These are phyloP conservation scores for Zosterops lateralis DNA, from an alignment of 2,113 vertebrate genomes.

Conservation along the genomic window DNA sequence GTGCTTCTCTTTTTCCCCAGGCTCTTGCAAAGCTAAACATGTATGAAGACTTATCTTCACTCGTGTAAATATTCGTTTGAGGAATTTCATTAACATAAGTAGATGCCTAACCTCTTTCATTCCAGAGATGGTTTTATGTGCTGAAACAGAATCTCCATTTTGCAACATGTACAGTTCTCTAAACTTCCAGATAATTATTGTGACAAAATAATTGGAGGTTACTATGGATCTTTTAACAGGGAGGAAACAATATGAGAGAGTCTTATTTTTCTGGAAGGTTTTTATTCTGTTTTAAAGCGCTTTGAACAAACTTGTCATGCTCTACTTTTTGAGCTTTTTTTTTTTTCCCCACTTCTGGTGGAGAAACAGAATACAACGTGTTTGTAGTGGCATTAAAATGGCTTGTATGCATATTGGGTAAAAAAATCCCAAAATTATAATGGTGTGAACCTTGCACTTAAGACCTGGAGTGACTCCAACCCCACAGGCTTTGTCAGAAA, in stretches of 20 bases:
- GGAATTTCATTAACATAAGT: conserved; percentile 30
- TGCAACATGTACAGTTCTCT: background rate
- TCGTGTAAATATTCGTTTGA: background rate
- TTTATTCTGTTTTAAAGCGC: background rate
- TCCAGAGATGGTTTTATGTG: background rate
- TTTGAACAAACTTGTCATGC: background rate
- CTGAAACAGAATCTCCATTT: background rate
- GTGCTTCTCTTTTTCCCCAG: background rate
- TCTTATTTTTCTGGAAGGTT: background rate
- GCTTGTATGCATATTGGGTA: background rate
- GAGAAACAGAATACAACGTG: background rate
- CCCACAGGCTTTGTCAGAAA: background rate
- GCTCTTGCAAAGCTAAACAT: conserved; percentile 31
- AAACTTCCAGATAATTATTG: background rate
- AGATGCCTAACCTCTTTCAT: background rate
- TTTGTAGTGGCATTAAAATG: background rate
- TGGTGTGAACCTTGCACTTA: background rate
- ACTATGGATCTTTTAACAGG: background rate
- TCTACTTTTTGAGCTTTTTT: background rate
- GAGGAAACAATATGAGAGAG: background rate
- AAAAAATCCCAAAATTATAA: background rate
- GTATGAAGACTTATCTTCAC: conserved; percentile 23
- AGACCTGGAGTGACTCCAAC: background rate
- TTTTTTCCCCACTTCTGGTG: background rate
- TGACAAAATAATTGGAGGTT: background rate